Evolutionary conservation across 2,888 invertebrate genomes (phyloP), one percentile per base, ranked within the genome.

Genomic region (Schrankia costaestrigalis): DNA sequence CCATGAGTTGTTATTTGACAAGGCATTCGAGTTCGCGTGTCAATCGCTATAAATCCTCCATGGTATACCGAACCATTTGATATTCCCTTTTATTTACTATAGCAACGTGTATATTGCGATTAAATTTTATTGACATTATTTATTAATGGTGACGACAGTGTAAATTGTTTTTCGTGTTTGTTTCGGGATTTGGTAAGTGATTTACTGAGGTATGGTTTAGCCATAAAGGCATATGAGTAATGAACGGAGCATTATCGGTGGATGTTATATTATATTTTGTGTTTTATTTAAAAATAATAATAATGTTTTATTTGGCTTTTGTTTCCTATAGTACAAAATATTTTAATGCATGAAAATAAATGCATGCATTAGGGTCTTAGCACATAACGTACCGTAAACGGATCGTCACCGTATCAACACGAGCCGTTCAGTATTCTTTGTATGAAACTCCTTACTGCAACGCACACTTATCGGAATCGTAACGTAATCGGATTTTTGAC

Each of bases 121-220:
- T 39, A 34, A 30, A 39, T 39, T 30, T 39, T 39, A 39, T 39
- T 30, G 33, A 39, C 38, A 39, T 39, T 34, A 39, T 34, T 39
- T 38, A 38, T 39, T 34, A 26, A 30, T 30, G 30, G 38, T 10
- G 33, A 23, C 33, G 38, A 39, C 38, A 34, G 38, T 29, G 30
- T 39, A 30, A 39, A 39, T 39, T 39, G 38, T 33, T 39, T 39
- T 39, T 39, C 33, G 30, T 39, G 38, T 39, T 39, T 39, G 38
- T 39, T 30, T 22, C 33, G 17, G 38, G 33, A 30, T 33, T 39
- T 39, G 30, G 26, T n/a, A 6, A 10, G 8, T 39, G 38, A 39
- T 39, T 39, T 39, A 39, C 33, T 26, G 11, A 22, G 27, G 38
- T 21, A 14, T 11, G 33, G 30, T 30, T 30, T 34, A 34, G 30